Base-by-base conservation (phyloP, 2,113 vertebrate genomes). In the Corythornis vintsioides region DNA sequence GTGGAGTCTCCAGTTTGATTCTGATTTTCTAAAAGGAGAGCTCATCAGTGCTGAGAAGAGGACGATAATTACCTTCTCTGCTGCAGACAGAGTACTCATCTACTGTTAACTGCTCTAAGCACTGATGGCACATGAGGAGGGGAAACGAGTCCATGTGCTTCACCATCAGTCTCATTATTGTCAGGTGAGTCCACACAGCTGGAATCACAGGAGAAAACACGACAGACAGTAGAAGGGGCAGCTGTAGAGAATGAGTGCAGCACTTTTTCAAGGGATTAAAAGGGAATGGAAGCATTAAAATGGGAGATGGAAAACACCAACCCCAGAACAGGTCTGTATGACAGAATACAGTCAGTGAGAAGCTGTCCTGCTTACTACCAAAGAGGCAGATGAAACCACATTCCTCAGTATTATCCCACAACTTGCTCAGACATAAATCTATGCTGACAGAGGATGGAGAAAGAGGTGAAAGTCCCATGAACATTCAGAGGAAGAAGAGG, bases 11-110 rank as follows among this genome's bases (percentile, higher is more conserved):
- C 38, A 22, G 53, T 56, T 91, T 61, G 29, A 57, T 95, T 89
- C 78, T 79, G 45, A 89, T 89, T 95, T 91, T 74, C 84, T 88
- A 31, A 93, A 89, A 82, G 25, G 50, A 87, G 43, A 60, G 12
- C 13, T 84, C 81, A 86, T 86, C 77, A 84, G 43, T 53, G 40
- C 40, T 56, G 24, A 82, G 66, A 72, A 69, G 21, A 79, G 78
- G 57, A 53, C 26, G 72, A 10, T 84, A 89, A 84, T 72, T 94
- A 70, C 48, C 24, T 66, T 76, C 52, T 56, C 56, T 3, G 1
- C 69, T 52, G 56, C 69, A 83, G 10, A 50, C 22, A 70, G 52
- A 74, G 43, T 86, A 56, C 45, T 52, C 33, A 60, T 70, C 28
- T 78, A 28, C 52, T 83, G 18, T 86, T 80, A 66, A 50, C 22